A percentile compares a stretch with the other conserved stretches of the same genome.
Conservation (phyloP, 1,140 invertebrate genomes). For the Calliphora vicina region DNA sequence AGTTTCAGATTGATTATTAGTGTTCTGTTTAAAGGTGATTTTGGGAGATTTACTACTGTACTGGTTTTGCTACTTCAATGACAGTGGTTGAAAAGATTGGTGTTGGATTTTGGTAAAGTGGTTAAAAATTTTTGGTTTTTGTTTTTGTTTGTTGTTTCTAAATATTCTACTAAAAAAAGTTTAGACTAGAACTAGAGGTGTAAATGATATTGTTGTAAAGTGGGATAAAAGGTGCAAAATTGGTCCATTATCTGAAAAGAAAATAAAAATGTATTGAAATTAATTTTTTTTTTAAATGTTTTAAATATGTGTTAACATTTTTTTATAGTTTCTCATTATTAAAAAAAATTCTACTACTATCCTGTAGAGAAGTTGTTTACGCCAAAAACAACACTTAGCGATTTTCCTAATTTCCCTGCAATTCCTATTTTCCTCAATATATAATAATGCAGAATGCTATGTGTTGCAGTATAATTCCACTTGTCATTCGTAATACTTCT, state of each 20-base stretch:
- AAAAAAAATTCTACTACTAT: too few relatives aligned
- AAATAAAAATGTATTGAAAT: not conserved
- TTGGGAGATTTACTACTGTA: not conserved
- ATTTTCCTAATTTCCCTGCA: too few relatives aligned
- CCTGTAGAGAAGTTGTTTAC: too few relatives aligned
- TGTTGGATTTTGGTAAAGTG: not conserved
- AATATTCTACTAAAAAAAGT: not conserved
- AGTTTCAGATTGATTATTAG: too few relatives aligned
- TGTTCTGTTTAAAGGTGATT: not conserved
- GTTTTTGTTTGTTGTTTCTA: not conserved
- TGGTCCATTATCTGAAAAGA: constrained; percentile 35
- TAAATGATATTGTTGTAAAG: constrained; percentile 35
- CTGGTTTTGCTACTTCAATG: not conserved
- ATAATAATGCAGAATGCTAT: too few relatives aligned
- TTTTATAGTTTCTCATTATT: too few relatives aligned
- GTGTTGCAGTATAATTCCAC: too few relatives aligned
- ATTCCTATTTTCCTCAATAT: too few relatives aligned
- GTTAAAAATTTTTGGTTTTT: not conserved
- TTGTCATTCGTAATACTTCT: too few relatives aligned
- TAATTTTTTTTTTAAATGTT: not conserved
- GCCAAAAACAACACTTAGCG: too few relatives aligned
- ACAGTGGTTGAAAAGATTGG: not conserved
- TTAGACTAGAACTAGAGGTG: constrained; percentile 11
- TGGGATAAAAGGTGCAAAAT: constrained; percentile 30
- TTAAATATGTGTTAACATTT: too few relatives aligned